phyloP scores from a whole-genome alignment of 2,888 invertebrate genomes.

The Entomobrya multifasciata region DNA sequence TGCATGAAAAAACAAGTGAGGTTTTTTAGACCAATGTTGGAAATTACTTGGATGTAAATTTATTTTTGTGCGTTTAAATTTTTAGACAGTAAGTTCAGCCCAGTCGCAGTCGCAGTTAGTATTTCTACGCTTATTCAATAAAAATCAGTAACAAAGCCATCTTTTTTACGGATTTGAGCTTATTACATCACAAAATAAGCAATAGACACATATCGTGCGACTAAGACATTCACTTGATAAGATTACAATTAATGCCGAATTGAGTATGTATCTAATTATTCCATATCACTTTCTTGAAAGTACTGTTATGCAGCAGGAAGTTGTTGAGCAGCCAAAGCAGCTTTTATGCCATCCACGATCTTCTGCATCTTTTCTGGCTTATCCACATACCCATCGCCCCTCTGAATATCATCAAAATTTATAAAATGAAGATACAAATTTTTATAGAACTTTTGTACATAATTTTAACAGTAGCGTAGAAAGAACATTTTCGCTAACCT shows the following conservation, averaged over 20 bases:
- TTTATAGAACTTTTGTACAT: neutral
- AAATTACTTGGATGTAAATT: no score
- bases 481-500: no score
- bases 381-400: slow-evolving; percentile 73
- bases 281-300: no score
- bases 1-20: no score
- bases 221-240: neutral
- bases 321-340: slow-evolving; percentile 41
- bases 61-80: no score
- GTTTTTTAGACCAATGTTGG: no score
- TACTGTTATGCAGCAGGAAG: no score
- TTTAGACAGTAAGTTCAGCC: no score
- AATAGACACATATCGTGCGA: neutral
- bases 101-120: neutral
- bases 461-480: neutral
- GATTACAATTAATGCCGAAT: no score
- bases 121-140: neutral
- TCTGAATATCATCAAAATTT: slow-evolving; percentile 65
- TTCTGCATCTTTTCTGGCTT: slow-evolving; percentile 69
- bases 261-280: no score
- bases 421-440: slow-evolving; percentile 3
- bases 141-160: slow-evolving; percentile 62
- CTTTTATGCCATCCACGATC: slow-evolving; percentile 64
- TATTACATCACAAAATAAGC: slow-evolving; percentile 61
- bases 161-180: slow-evolving; percentile 60